A percentile compares a stretch with the other conserved stretches of the same genome.
Conservation (phyloP, 2,113 vertebrate species). For the Clarias magur region DNA sequence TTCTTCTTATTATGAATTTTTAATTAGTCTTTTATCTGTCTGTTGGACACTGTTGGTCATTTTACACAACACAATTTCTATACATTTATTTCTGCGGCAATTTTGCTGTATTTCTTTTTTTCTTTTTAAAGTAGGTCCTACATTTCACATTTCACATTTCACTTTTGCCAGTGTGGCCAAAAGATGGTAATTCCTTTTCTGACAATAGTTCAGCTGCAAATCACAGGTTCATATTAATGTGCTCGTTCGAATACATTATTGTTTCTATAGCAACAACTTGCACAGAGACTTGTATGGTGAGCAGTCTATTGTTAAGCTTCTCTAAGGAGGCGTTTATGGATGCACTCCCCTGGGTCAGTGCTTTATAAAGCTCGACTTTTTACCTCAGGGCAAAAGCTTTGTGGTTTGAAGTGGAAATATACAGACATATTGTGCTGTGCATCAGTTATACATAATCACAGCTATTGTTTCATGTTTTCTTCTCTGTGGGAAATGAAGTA, state of each 20-base stretch:
- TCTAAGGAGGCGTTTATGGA: background rate
- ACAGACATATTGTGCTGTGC: background rate
- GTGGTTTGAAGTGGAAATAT: background rate
- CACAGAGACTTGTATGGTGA: background rate
- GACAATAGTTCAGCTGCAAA: background rate
- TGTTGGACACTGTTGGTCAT: too few relatives aligned
- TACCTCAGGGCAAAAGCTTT: background rate
- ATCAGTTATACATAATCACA: background rate
- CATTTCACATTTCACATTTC: too few relatives aligned
- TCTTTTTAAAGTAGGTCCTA: too few relatives aligned
- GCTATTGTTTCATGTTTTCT: background rate
- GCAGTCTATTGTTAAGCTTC: background rate
- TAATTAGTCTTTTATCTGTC: too few relatives aligned
- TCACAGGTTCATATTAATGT: background rate
- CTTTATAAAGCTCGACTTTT: background rate
- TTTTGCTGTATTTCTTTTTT: too few relatives aligned
- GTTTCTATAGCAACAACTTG: background rate
- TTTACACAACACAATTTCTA: too few relatives aligned
- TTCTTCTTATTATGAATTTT: too few relatives aligned
- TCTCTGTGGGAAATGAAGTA: background rate
- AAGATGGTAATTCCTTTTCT: background rate
- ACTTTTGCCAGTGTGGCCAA: background rate
- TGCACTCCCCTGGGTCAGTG: background rate
- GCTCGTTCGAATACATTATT: background rate
- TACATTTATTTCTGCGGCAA: too few relatives aligned